phyloP scores from a whole-genome alignment of 2,797 vertebrate genomes.

The Geotrypetes seraphini region DNA sequence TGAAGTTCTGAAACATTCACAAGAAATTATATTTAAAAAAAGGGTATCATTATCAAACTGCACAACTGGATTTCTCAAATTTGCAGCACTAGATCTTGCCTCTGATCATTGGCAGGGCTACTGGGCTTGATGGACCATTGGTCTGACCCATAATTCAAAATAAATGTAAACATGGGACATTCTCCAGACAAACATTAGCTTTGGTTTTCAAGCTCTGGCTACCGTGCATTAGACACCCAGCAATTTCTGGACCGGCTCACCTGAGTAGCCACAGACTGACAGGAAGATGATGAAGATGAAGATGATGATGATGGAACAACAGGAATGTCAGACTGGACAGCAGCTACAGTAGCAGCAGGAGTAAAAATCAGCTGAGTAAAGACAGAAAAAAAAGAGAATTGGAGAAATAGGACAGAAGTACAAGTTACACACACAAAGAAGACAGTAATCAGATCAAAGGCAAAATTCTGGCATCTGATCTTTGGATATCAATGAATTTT shows the following conservation, averaged over 20 bases:
- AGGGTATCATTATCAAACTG: too few relatives aligned
- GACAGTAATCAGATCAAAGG: too few relatives aligned
- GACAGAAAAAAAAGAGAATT: constrained; percentile 30
- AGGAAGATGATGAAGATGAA: constrained; percentile 60
- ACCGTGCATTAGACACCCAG: background rate
- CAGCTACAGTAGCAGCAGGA: constrained; percentile 80
- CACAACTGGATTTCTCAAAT: too few relatives aligned
- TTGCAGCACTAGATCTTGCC: constrained; percentile 4
- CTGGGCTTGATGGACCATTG: too few relatives aligned
- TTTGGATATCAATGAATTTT: too few relatives aligned
- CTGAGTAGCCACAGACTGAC: constrained; percentile 81
- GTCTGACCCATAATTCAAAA: too few relatives aligned
- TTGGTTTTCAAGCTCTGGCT: background rate
- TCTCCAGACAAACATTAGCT: too few relatives aligned
- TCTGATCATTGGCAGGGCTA: too few relatives aligned
- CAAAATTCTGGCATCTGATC: too few relatives aligned
- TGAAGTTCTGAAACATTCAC: too few relatives aligned
- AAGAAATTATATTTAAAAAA: too few relatives aligned
- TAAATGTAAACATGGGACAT: background rate
- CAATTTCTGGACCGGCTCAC: constrained; percentile 53
- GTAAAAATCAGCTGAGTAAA: constrained; percentile 85
- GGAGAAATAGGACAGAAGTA: constrained; percentile 10
- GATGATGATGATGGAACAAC: constrained; percentile 68
- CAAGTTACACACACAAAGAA: constrained; percentile 15
- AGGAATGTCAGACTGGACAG: constrained; percentile 84